Percentiles rank a stretch among this genome's conserved stretches.
These are phyloP conservation scores for Coenonympha arcania DNA, from an alignment of 2,888 invertebrate species.

Conservation along the genomic window DNA sequence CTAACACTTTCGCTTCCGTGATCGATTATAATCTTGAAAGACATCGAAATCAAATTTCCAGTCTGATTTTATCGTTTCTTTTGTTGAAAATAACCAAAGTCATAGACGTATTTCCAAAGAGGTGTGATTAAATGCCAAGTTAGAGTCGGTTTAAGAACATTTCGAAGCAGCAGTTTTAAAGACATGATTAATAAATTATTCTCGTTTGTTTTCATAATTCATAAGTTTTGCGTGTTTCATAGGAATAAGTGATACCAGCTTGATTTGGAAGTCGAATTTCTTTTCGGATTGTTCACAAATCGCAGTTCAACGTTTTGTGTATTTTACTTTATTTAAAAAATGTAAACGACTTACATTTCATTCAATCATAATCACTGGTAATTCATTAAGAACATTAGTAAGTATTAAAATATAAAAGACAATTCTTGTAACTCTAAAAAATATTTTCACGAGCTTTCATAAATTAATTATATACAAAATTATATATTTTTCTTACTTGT, in stretches of 20 bases:
- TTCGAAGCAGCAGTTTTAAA: constrained; percentile 67
- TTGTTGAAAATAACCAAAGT: constrained; percentile 39
- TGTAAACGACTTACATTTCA: constrained; percentile 35
- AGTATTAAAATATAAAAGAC: constrained; percentile 64
- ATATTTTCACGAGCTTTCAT: constrained; percentile 70
- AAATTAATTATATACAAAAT: constrained; percentile 56
- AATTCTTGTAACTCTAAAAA: constrained; percentile 60
- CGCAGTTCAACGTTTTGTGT: too few species aligned
- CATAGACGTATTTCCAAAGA: constrained; percentile 36
- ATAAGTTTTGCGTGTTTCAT: constrained; percentile 57
- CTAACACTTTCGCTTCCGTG: not conserved
- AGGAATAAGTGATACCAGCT: constrained; percentile 23
- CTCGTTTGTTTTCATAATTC: constrained; percentile 46
- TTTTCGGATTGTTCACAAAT: constrained; percentile 30
- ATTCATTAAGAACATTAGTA: constrained; percentile 32
- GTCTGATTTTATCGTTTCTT: constrained; percentile 9
- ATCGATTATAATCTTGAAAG: constrained; percentile 10
- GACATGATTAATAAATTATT: constrained; percentile 59
- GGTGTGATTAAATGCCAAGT: constrained; percentile 27
- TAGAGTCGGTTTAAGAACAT: constrained; percentile 39
- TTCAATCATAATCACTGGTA: constrained; percentile 24
- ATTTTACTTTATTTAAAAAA: constrained; percentile 39
- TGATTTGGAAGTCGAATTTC: constrained; percentile 29
- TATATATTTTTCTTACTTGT: constrained; percentile 72
- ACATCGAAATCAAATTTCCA: constrained; percentile 13